Base-by-base conservation (phyloP, 2,797 vertebrate genomes). In the Clarias pachynema region DNA sequence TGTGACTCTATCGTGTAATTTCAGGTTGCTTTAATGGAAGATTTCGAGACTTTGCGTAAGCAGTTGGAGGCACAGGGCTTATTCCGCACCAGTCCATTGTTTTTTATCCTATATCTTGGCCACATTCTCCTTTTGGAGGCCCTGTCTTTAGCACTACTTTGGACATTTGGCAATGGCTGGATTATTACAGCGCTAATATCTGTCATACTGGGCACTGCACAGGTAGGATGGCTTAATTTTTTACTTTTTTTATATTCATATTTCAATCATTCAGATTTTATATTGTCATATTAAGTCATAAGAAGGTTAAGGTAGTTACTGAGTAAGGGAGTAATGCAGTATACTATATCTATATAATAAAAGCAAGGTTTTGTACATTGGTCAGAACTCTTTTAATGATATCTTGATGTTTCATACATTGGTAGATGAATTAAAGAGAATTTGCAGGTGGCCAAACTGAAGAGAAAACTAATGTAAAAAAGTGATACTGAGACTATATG, bases 111-210 rank as follows among this genome's bases (percentile, higher is more conserved):
- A 31, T 94, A 95, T 83, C 86, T 99, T 89, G 93, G 88, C 40
- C 98, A 99, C 85, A 97, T 99, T 83, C n/a, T 99, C 5, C 90
- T 93, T 63, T 91, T 99, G 93, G 98, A 99, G 91, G 90, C 90
- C 82, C 24, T 97, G 2, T 95, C 95, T 10, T 96, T 96, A 96
- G 68, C 96, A 63, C 93, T 96, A 22, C 14, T 98, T 34, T 96
- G 84, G 31, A 89, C 94, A 89, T 96, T 95, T 0, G 98, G 98
- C 16, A 97, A 95, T 0, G 94, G 97, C 88, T 99, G 98, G 98
- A 94, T 93, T 22, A 89, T 94, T 20, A 98, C 97, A 0, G 16
- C 97, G 75, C 57, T 99, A 74, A 92, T 95, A 0, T 83, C 94
- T 40, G 79, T 95, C 82, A 85, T 99, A 72, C 93, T 99, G 34